Base-by-base conservation (phyloP, 2,797 vertebrate genomes). In the Ctenopoma multispine region DNA sequence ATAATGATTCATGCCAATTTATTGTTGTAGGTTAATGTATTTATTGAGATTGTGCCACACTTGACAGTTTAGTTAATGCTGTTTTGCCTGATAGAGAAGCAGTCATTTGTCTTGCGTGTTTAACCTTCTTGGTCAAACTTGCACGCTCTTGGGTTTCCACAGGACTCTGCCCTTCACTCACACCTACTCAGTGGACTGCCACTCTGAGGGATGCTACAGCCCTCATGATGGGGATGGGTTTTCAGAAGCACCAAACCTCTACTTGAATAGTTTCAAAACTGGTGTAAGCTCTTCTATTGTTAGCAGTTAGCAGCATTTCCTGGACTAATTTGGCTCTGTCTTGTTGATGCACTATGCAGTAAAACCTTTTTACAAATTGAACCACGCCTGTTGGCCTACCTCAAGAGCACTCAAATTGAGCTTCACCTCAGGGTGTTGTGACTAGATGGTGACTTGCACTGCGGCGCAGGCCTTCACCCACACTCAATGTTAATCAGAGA, bases 81-180 rank as follows among this genome's bases (percentile, higher is more conserved):
- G 51, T 5, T 27, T 11, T 53, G 81, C 65, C 78, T 77, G 75
- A 21, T 58, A 40, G 21, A 40, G 56, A n/a, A n/a, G n/a, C n/a
- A n/a, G n/a, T n/a, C n/a, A n/a, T n/a, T n/a, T n/a, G n/a, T n/a
- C n/a, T n/a, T n/a, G n/a, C n/a, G n/a, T 15, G 13, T 46, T 76
- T 54, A 4, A 63, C 58, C 68, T 59, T 0, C 7, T 74, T 11
- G 44, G 58, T 50, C 75, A 18, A 3, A 38, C 36, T 7, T 38
- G 27, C 27, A 4, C 7, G 56, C 63, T 79, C 60, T 70, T 79
- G 82, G 88, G 87, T 83, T 90, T 91, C 87, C 88, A 87, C 79
- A 75, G 77, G 49, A 63, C 57, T 49, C 70, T 54, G 64, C 47
- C 9, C 56, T 31, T 55, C 56, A 68, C 50, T 57, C 66, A 64